phyloP scores from a whole-genome alignment of 30 jellyfish, hydroid and myxozoan species.

The Mastigias papua region DNA sequence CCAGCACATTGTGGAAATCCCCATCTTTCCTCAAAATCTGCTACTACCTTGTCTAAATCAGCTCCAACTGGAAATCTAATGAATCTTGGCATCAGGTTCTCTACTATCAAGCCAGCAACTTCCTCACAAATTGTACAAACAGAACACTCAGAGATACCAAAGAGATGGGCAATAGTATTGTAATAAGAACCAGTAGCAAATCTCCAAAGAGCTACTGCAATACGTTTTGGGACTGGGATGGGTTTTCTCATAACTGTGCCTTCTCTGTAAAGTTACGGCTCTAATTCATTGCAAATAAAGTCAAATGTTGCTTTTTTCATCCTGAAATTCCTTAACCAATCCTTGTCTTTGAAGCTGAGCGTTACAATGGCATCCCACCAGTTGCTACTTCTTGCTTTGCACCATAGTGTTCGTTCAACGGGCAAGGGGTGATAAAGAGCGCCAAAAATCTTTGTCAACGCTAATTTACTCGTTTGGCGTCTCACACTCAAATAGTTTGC shows the following conservation, averaged over 20 bases:
- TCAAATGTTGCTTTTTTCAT: slow-evolving; percentile 25
- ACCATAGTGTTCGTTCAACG: not conserved
- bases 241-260: slow-evolving; percentile 29
- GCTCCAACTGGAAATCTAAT: slow-evolving; percentile 16
- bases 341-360: not conserved
- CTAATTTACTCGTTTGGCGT: slow-evolving; percentile 13
- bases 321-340: slow-evolving; percentile 6
- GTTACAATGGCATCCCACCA: slow-evolving; percentile 1
- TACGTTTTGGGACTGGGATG: slow-evolving; percentile 20
- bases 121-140: slow-evolving; percentile 32
- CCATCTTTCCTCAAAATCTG: slow-evolving; percentile 35
- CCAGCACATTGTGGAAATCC: slow-evolving; percentile 66
- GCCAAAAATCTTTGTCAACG: slow-evolving; percentile 3
- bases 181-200: slow-evolving; percentile 14
- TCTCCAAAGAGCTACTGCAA: slow-evolving; percentile 23
- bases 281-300: slow-evolving; percentile 12
- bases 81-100: slow-evolving; percentile 22
- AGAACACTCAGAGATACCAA: slow-evolving; percentile 34
- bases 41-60: not conserved
- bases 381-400: not conserved
- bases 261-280: not conserved
- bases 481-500: slow-evolving; percentile 20
- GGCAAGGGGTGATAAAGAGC: not conserved
- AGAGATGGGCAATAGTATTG: slow-evolving; percentile 36
- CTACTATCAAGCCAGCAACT: slow-evolving; percentile 5